Percentiles rank a stretch among this genome's conserved stretches.
phyloP scores from a whole-genome alignment of 2,888 invertebrate species.

The Teleogryllus oceanicus region DNA sequence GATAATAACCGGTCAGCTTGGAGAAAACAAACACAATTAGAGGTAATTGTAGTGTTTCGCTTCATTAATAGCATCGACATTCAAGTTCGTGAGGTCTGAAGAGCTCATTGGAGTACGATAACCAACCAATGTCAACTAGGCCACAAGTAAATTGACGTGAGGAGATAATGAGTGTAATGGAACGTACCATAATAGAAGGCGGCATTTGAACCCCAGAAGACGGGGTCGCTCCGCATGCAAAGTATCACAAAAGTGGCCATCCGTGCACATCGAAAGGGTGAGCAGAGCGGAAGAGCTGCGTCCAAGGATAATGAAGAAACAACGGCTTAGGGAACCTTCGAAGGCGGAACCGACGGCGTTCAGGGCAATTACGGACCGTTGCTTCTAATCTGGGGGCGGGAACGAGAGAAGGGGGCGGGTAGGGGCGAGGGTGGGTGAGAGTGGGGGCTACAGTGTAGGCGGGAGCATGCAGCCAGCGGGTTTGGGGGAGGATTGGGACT shows the following conservation, averaged over 20 bases:
- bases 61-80: too few species aligned
- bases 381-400: not conserved
- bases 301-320: constrained; percentile 18
- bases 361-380: not conserved
- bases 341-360: not conserved
- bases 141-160: too few species aligned
- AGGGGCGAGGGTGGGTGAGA: too few species aligned
- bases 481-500: too few species aligned
- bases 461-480: too few species aligned
- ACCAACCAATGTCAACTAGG: too few species aligned
- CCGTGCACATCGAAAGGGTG: constrained; percentile 12
- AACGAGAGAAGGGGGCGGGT: not conserved
- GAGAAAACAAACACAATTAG: too few species aligned
- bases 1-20: too few species aligned
- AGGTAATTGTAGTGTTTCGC: too few species aligned
- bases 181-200: not conserved
- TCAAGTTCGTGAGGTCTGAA: too few species aligned
- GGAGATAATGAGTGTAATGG: not conserved
- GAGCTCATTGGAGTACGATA: too few species aligned
- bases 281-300: not conserved
- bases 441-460: not conserved
- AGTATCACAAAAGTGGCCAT: not conserved
- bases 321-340: not conserved
- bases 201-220: not conserved
- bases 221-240: not conserved